Base-by-base conservation (phyloP, 1,140 invertebrate genomes). In the Drosophila pseudoananassae region DNA sequence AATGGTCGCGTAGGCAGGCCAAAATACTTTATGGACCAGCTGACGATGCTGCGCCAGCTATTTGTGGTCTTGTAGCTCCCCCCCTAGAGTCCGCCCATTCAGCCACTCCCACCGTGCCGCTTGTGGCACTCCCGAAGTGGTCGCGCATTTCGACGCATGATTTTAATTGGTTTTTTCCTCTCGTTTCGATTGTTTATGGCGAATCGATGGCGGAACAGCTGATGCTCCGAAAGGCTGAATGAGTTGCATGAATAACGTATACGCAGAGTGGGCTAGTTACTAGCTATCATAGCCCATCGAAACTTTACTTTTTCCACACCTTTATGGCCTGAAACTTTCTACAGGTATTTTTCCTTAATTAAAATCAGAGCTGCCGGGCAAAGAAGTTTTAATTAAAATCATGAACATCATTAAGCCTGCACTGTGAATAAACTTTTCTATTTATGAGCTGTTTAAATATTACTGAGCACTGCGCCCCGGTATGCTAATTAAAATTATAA, bases 21-120 rank as follows among this genome's bases (percentile, higher is more conserved):
- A 54, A 57, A 61, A 74, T 75, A 65, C 74, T 78, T 83, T 82
- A 83, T 83, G 74, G 70, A 82, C 69, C 78, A 83, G 79, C 74
- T 82, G 77, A 76, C 55, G 71, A 47, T 57, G 49, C 40, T 43
- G 15, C 15, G 40, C 36, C 47, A 52, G 58, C 56, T 76, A 76
- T 77, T 61, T 76, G 56, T 58, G 43, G 55, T 49, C 20, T 59
- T 63, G 58, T 29, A 58, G 36, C 56, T 20, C 15, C 31, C 20
- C 9, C 27, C 9, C 10, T 29, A 25, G 14, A 10, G n/a, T 14
- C 20, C 40, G 12, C 54, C 50, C 25, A 4, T 25, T 36, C 29
- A 8, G 31, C 59, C 43, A 15, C 33, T 4, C 20, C 31, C 55
- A 12, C 45, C 31, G 0, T 14, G 15, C 38, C 31, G 45, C 23